Evolutionary conservation across 2,113 vertebrate species (phyloP).

Genomic region (Amazona guildingii): DNA sequence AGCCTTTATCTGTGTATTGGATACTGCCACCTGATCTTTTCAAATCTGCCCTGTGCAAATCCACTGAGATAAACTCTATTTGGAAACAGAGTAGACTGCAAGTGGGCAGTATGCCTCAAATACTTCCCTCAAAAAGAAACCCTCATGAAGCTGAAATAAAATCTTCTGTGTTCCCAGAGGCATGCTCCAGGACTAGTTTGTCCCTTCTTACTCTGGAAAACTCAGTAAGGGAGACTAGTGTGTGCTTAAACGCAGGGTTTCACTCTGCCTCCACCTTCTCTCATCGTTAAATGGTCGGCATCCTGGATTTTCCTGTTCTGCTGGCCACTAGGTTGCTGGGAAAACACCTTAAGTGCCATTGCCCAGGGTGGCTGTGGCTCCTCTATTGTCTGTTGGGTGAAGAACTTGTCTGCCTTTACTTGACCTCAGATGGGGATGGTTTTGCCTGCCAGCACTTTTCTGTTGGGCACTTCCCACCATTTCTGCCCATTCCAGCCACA

Average conservation of each 20-base stretch:
- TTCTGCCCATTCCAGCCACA: neutral
- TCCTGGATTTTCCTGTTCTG: slow-evolving; percentile 35
- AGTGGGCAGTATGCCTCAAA: neutral
- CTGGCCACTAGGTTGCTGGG: neutral
- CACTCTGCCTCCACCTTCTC: neutral
- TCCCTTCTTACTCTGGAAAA: neutral
- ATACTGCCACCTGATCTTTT: neutral
- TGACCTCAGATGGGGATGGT: neutral
- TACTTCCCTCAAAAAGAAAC: neutral
- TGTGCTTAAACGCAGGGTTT: neutral
- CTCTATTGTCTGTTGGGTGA: neutral
- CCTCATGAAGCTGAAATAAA: neutral
- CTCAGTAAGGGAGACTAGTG: neutral
- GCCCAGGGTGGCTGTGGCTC: neutral
- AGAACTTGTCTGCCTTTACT: neutral
- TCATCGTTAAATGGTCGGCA: fast-evolving
- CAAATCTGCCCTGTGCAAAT: neutral
- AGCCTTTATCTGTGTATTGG: neutral
- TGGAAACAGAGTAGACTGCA: neutral
- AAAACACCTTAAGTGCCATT: neutral
- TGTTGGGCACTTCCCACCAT: neutral
- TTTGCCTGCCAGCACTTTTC: neutral
- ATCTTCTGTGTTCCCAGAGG: neutral
- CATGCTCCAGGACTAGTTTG: neutral
- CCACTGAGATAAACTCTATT: neutral